These are phyloP conservation scores for Trichoplusia ni DNA, from an alignment of 1,140 invertebrate species.

Conservation along the genomic window DNA sequence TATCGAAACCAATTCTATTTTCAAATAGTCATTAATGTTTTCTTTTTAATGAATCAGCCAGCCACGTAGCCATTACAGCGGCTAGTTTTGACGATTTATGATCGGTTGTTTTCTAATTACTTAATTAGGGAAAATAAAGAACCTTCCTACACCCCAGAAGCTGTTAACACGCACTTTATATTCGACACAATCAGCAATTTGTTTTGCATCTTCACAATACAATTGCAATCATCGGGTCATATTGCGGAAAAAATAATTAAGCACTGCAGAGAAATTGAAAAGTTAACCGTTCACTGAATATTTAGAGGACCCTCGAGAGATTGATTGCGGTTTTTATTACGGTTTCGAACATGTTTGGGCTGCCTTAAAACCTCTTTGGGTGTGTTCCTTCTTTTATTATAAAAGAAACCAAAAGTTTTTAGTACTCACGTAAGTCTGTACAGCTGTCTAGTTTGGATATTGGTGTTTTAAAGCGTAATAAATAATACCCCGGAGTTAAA, in stretches of 20 bases:
- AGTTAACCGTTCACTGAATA: slow-evolving; percentile 13
- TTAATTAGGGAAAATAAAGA: neutral
- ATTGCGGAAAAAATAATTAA: slow-evolving; percentile 1
- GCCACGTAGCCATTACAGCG: neutral
- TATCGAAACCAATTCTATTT: too few relatives aligned
- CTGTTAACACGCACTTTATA: neutral
- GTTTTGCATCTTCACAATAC: neutral
- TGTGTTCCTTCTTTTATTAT: neutral
- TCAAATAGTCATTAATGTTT: neutral
- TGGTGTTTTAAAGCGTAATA: neutral
- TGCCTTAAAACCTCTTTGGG: neutral
- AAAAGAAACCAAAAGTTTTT: slow-evolving; percentile 1
- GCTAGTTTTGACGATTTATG: neutral
- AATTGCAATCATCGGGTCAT: neutral
- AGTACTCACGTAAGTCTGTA: neutral
- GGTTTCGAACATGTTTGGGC: neutral
- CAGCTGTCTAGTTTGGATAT: neutral
- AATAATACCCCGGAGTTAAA: neutral
- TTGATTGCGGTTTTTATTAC: slow-evolving; percentile 14
- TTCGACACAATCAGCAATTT: neutral
- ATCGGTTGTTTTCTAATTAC: neutral
- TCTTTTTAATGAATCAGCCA: neutral
- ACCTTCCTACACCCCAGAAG: neutral
- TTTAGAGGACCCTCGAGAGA: neutral
- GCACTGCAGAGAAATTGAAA: neutral